Evolutionary conservation across 2,888 invertebrate species (phyloP).

Genomic region (Apotomis betuletana): DNA sequence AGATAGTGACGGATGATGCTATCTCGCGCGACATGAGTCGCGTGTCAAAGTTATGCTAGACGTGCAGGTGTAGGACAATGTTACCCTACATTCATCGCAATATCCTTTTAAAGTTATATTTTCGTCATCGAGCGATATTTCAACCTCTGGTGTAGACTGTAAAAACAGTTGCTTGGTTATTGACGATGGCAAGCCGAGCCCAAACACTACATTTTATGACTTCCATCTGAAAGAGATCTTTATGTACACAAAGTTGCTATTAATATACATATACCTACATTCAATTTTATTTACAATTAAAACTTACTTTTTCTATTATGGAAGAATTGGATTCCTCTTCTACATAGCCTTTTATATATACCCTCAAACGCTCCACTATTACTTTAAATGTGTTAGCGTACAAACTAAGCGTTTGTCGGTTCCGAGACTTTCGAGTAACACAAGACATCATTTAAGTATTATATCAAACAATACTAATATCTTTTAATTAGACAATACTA

Average conservation of each 20-base stretch:
- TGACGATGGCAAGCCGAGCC: not conserved
- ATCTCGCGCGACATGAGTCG: too few species aligned
- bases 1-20: too few species aligned
- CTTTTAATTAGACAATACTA: too few species aligned
- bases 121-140: not conserved
- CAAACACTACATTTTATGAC: not conserved
- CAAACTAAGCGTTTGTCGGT: too few species aligned
- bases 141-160: not conserved
- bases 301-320: not conserved
- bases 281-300: not conserved
- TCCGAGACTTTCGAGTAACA: too few species aligned
- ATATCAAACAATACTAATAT: too few species aligned
- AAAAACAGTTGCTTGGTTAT: not conserved
- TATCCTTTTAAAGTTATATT: not conserved
- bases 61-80: slow-evolving; percentile 4
- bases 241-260: not conserved
- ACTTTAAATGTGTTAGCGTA: too few species aligned
- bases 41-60: too few species aligned
- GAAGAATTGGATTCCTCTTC: too few species aligned
- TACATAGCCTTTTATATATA: too few species aligned
- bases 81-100: not conserved
- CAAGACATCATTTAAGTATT: too few species aligned
- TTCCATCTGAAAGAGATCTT: not conserved
- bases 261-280: not conserved
- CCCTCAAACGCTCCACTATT: too few species aligned